These are phyloP conservation scores for Enteromius afrohamiltoni DNA, from an alignment of 2,797 vertebrate species.

Conservation along the genomic window DNA sequence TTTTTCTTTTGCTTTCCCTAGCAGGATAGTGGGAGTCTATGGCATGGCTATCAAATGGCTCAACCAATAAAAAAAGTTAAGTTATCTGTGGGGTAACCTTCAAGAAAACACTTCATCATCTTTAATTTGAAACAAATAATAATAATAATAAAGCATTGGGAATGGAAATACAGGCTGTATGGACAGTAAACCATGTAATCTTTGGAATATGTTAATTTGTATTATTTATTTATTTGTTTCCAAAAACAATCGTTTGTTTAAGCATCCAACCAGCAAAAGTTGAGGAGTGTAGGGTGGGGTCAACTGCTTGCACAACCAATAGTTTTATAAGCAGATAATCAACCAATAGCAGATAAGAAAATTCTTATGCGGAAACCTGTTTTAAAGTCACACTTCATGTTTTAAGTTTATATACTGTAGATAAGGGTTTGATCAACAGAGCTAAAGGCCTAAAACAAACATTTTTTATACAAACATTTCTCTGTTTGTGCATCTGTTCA, in stretches of 20 bases:
- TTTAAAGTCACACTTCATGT: neutral
- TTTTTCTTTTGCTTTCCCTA: neutral
- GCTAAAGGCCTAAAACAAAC: neutral
- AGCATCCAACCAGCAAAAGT: neutral
- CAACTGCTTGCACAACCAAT: neutral
- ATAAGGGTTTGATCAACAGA: too few species aligned
- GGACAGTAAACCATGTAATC: neutral
- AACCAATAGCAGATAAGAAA: neutral
- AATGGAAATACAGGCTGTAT: neutral
- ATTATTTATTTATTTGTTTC: too few species aligned
- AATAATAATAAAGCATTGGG: neutral
- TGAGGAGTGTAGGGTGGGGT: neutral
- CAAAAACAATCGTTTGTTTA: neutral
- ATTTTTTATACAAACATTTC: neutral
- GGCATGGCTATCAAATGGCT: neutral
- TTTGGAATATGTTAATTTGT: too few species aligned
- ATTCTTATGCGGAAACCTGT: neutral
- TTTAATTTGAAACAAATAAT: neutral
- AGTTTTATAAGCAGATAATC: too few species aligned
- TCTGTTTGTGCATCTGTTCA: neutral
- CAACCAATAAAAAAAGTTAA: neutral
- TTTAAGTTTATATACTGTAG: neutral
- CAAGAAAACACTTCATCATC: neutral
- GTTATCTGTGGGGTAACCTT: neutral
- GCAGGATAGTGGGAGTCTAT: neutral